A percentile compares a stretch with the other conserved stretches of the same genome.
These are phyloP conservation scores for Phaetusa simplex DNA, from an alignment of 2,113 vertebrate genomes.

Conservation along the genomic window DNA sequence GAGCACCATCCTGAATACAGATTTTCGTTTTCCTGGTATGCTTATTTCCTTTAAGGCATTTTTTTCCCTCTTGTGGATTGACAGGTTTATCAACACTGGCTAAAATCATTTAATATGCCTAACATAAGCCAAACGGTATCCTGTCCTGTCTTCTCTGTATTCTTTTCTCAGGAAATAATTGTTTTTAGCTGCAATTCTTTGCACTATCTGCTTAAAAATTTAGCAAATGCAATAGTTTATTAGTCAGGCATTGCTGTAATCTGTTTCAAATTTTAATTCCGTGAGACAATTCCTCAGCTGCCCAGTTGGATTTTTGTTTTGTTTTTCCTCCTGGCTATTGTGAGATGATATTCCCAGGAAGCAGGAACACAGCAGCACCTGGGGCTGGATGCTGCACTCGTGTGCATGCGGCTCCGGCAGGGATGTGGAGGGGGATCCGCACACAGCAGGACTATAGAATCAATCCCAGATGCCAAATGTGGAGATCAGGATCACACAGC, in stretches of 20 bases:
- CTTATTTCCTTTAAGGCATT: slow-evolving; percentile 39
- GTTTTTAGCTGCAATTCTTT: not conserved
- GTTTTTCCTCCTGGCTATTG: not conserved
- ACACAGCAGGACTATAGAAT: not conserved
- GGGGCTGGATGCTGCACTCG: not conserved
- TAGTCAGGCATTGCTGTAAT: not conserved
- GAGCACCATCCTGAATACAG: slow-evolving; percentile 37
- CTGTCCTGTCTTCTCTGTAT: not conserved
- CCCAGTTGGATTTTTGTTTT: not conserved
- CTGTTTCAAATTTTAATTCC: not conserved
- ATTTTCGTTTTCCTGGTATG: slow-evolving; percentile 22
- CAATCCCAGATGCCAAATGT: not conserved
- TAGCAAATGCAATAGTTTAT: not conserved
- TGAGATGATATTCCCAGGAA: not conserved
- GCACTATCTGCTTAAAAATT: slow-evolving; percentile 28
- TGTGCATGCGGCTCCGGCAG: not conserved
- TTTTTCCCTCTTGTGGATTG: not conserved
- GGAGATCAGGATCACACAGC: not conserved
- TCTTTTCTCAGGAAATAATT: not conserved
- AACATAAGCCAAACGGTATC: not conserved
- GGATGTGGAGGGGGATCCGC: not conserved
- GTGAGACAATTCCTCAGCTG: not conserved
- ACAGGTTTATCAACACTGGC: slow-evolving; percentile 1
- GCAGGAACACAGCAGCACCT: not conserved
- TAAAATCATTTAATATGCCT: slow-evolving; percentile 27